These are phyloP conservation scores for Drosophila tani DNA, from an alignment of 1,140 invertebrate species.

Conservation along the genomic window DNA sequence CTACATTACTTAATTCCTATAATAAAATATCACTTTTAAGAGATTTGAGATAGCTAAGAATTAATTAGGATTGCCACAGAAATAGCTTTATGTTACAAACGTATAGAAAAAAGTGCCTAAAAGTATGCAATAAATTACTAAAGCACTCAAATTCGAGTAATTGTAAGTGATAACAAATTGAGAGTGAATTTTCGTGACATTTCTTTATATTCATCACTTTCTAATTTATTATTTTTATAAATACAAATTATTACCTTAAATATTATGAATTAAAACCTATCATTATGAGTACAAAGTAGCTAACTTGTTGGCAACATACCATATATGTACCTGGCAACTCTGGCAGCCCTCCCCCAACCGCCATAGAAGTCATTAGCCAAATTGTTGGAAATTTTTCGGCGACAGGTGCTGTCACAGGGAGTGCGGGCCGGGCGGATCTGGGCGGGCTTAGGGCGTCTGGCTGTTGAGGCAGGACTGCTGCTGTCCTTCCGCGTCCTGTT, in stretches of 20 bases:
- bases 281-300: neutral
- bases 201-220: too few species aligned
- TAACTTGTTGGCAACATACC: neutral
- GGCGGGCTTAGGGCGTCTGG: conserved; percentile 39
- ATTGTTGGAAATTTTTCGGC: conserved; percentile 75
- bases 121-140: neutral
- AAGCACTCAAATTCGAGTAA: too few species aligned
- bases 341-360: neutral
- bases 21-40: too few species aligned
- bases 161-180: neutral
- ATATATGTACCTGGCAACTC: conserved; percentile 4
- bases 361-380: conserved; percentile 73
- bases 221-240: neutral
- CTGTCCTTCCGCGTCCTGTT: conserved; percentile 19
- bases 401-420: conserved; percentile 71
- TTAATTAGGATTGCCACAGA: too few species aligned
- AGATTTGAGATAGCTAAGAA: too few species aligned
- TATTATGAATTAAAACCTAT: neutral
- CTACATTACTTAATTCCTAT: too few species aligned
- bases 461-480: conserved; percentile 24
- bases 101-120: too few species aligned
- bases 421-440: conserved; percentile 18
- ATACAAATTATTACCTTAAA: neutral
- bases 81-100: too few species aligned
- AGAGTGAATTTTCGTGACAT: neutral